Conservation (phyloP, 2,888 invertebrate genomes). For the Pteria penguin region DNA sequence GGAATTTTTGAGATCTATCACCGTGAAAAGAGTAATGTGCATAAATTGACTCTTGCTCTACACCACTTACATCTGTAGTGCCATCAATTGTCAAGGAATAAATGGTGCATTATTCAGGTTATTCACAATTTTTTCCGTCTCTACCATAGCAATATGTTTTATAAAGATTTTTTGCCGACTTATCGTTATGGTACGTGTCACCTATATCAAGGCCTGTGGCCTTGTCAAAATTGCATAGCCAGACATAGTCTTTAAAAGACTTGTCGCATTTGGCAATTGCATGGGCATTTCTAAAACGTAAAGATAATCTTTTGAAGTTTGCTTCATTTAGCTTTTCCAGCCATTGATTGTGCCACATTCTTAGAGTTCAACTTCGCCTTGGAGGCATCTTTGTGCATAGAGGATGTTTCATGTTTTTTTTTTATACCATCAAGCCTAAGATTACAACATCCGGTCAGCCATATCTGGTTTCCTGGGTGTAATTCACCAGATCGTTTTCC, state of each 20-base stretch:
- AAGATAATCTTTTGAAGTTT: neutral
- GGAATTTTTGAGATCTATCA: too few relatives aligned
- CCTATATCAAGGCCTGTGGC: neutral
- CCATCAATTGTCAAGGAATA: slow-evolving; percentile 24
- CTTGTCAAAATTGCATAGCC: slow-evolving; percentile 6
- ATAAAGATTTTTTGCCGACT: neutral
- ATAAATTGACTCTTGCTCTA: too few relatives aligned
- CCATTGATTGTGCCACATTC: too few relatives aligned
- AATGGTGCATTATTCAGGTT: too few relatives aligned
- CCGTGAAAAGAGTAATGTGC: too few relatives aligned
- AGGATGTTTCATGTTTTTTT: too few relatives aligned
- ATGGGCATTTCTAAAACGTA: slow-evolving; percentile 9
- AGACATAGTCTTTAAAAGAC: slow-evolving; percentile 3
- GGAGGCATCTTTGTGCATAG: too few relatives aligned
- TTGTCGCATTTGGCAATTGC: neutral
- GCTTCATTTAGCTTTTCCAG: slow-evolving; percentile 3
- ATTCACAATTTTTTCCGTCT: slow-evolving; percentile 14
- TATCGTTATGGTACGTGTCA: slow-evolving; percentile 2
- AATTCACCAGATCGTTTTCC: too few relatives aligned
- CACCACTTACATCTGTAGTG: slow-evolving; percentile 7
- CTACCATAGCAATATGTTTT: neutral
- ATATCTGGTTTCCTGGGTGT: too few relatives aligned
- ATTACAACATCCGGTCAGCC: too few relatives aligned
- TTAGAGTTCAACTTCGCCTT: too few relatives aligned
- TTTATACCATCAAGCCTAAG: too few relatives aligned